Base-by-base conservation (phyloP, 1,140 invertebrate species). In the Caligus rogercresseyi region DNA sequence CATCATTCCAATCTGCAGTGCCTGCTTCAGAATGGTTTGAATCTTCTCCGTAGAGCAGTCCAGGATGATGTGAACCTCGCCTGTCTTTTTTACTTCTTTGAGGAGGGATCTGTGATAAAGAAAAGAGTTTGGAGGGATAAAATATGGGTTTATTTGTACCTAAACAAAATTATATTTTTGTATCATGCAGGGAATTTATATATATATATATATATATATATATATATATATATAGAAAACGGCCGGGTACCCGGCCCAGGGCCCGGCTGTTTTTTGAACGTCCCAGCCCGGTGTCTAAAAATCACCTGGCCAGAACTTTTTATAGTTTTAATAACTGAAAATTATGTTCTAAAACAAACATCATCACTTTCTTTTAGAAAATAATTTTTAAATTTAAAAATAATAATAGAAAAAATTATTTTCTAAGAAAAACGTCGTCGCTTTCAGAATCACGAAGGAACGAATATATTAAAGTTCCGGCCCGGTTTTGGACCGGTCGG, bases 21-120 rank as follows among this genome's bases (percentile, higher is more conserved):
- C 75, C 66, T 76, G 69, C 51, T 70, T 68, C 2, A 77, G 65
- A 3, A 75, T 66, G 14, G 65, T 54, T 3, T 69, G 66, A 0
- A 76, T 65, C 67, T 70, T 73, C 0, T 69, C 60, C 24, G 59
- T 67, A 19, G 66, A 64, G 62, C 78, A 77, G 69, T 79, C 78
- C 11, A 80, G 68, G 25, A 80, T 70, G 51, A 80, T 72, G 63
- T 73, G 70, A 2, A 71, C 69, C 65, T 77, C 75, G 18, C 70
- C 71, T 3, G 66, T 67, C n/a, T 72, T 67, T 64, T 72, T 72
- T n/a, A 78, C 69, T 23, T 76, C 73, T 67, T 78, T 78, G 54
- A 78, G 70, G 54, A 77, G 65, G 15, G 71, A 70, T 19, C 72
- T 72, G 66, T 23, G 63, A 51, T 16, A 14, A 14, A 65, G 25